Conservation (phyloP, 2,888 invertebrate genomes). For the Noctua janthina region DNA sequence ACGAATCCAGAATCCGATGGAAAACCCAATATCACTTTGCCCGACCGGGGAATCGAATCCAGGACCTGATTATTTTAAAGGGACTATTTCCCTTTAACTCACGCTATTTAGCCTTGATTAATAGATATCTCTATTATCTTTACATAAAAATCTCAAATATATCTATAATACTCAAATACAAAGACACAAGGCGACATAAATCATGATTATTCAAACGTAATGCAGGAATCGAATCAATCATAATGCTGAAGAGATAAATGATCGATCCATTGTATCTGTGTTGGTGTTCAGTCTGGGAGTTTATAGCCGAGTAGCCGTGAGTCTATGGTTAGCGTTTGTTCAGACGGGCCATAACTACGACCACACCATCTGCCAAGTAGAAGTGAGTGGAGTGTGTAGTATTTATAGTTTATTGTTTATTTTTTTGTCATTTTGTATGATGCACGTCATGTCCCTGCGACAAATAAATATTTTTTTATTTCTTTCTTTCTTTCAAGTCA, state of each 20-base stretch:
- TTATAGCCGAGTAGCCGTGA: conserved; percentile 13
- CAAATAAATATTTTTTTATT: too few species aligned
- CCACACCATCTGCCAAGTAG: background rate
- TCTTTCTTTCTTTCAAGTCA: too few species aligned
- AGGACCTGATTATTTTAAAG: too few species aligned
- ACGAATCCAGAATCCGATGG: too few species aligned
- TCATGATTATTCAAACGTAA: conserved; percentile 50
- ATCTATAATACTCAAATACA: background rate
- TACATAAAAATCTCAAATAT: background rate
- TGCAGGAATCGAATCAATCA: conserved; percentile 52
- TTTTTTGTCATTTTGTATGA: too few species aligned
- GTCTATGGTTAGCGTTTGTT: background rate
- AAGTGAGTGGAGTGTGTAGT: too few species aligned
- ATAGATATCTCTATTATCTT: background rate
- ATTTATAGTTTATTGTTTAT: too few species aligned
- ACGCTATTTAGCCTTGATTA: background rate
- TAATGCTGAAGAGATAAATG: conserved; percentile 50
- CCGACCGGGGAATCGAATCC: too few species aligned
- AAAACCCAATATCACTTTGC: too few species aligned
- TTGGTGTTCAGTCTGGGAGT: conserved; percentile 43
- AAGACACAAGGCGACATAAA: conserved; percentile 42
- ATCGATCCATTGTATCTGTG: conserved; percentile 45
- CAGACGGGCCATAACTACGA: background rate
- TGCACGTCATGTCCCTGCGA: too few species aligned
- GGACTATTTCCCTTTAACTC: too few species aligned